Evolutionary conservation across 2,888 invertebrate species (phyloP).

Genomic region (Eilema sororculum): DNA sequence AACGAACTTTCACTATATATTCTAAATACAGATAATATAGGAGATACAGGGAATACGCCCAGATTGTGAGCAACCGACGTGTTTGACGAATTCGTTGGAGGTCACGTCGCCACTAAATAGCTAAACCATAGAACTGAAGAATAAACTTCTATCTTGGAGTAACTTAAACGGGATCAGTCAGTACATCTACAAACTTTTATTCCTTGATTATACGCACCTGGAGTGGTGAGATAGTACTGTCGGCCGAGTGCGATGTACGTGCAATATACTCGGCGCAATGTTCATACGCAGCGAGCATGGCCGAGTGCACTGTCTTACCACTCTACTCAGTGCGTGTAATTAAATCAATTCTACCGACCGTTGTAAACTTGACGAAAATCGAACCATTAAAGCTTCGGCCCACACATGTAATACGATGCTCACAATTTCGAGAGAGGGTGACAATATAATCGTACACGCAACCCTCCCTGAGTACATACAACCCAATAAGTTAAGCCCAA

Average conservation of each 20-base stretch:
- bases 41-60: conserved; percentile 23
- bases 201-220: no score
- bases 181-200: background rate
- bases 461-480: background rate
- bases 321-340: no score
- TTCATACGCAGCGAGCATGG: no score
- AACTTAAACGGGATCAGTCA: background rate
- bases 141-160: background rate
- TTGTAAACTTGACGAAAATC: background rate
- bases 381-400: background rate
- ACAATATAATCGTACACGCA: background rate
- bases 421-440: background rate
- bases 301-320: no score
- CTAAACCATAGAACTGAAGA: conserved; percentile 2
- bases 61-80: background rate
- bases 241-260: no score
- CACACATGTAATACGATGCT: background rate
- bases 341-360: no score
- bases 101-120: background rate
- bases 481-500: background rate
- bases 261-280: no score
- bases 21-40: conserved; percentile 48
- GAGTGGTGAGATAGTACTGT: no score
- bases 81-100: conserved; percentile 3
- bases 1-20: conserved; percentile 40